These are phyloP conservation scores for Chrosomus eos DNA, from an alignment of 2,797 vertebrate species.

Conservation along the genomic window DNA sequence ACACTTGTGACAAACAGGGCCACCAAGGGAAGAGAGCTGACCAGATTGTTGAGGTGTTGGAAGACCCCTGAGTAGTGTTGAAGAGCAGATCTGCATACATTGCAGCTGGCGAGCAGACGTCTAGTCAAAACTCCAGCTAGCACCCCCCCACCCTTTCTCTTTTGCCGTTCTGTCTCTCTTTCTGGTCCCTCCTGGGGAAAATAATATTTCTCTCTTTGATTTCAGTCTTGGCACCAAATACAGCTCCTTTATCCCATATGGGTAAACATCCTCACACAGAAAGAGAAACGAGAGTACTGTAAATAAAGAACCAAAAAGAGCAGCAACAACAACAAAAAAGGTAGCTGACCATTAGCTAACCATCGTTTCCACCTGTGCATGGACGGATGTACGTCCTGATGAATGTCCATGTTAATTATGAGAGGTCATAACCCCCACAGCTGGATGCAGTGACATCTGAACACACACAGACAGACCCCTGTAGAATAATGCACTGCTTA, in stretches of 20 bases:
- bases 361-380: constrained; percentile 44
- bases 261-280: constrained; percentile 41
- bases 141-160: not conserved
- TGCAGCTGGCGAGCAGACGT: constrained; percentile 62
- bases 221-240: constrained; percentile 62
- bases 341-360: constrained; percentile 21
- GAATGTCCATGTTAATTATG: constrained; percentile 57
- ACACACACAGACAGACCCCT: constrained; percentile 34
- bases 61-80: constrained; percentile 36
- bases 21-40: constrained; percentile 36
- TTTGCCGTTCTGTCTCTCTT: constrained; percentile 43
- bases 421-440: constrained; percentile 52
- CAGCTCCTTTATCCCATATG: constrained; percentile 56
- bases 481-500: constrained; percentile 47
- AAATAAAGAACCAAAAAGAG: constrained; percentile 14
- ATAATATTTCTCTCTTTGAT: constrained; percentile 60
- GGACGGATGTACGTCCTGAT: constrained; percentile 58
- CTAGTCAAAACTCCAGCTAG: constrained; percentile 44
- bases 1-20: constrained; percentile 31
- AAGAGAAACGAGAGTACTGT: constrained; percentile 27
- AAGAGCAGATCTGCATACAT: constrained; percentile 36
- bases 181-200: constrained; percentile 51
- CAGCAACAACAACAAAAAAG: constrained; percentile 16
- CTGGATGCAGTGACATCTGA: constrained; percentile 53
- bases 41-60: constrained; percentile 38